Evolutionary conservation across 2,113 vertebrate species (phyloP).

Genomic region (Ammospiza nelsoni): DNA sequence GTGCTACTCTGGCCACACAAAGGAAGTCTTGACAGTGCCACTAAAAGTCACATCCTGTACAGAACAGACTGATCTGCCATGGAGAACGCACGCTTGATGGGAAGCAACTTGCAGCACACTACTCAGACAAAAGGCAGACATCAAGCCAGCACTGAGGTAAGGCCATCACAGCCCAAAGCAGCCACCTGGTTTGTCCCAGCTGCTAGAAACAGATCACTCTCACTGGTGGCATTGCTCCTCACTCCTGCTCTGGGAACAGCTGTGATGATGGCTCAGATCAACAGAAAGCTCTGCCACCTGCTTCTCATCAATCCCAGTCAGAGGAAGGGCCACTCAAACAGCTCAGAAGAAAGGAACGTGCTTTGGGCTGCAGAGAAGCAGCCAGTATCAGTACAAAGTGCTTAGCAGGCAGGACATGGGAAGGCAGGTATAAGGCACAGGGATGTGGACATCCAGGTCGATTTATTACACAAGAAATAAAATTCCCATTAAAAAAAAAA

Average conservation of each 20-base stretch:
- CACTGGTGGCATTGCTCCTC: fast-evolving
- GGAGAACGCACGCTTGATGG: fast-evolving
- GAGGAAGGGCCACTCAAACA: background rate
- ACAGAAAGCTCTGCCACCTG: background rate
- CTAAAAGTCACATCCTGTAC: background rate
- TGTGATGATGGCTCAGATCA: background rate
- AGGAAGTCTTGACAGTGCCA: background rate
- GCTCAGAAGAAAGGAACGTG: background rate
- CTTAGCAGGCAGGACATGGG: background rate
- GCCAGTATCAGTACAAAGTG: background rate
- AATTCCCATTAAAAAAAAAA: slow-evolving; percentile 8
- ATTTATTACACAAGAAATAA: slow-evolving; percentile 64
- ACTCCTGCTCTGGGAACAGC: background rate
- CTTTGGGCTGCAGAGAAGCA: background rate
- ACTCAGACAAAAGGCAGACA: background rate
- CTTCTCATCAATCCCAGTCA: background rate
- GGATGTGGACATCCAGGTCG: background rate
- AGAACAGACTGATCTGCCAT: background rate
- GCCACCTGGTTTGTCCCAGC: background rate
- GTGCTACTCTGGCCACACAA: background rate
- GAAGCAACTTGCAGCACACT: background rate
- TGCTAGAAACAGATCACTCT: background rate
- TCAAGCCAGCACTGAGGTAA: background rate
- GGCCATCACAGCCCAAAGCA: background rate
- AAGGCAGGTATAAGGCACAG: background rate